Percentiles rank a stretch among this genome's conserved stretches.
These are phyloP conservation scores for Paracanthobrama guichenoti DNA, from an alignment of 2,113 vertebrate species.

Conservation along the genomic window DNA sequence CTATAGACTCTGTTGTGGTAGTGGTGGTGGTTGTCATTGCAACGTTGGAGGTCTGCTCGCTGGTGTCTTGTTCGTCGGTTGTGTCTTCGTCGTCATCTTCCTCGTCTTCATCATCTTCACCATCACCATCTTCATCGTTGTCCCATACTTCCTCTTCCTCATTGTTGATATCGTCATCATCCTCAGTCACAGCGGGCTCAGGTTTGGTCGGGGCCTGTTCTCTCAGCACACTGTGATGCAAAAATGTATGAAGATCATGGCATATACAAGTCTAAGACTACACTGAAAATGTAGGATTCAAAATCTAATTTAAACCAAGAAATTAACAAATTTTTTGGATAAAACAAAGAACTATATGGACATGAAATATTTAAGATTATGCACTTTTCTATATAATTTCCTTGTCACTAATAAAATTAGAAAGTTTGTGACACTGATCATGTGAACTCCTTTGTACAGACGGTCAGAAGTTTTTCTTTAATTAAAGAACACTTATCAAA, in stretches of 20 bases:
- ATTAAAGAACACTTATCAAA: neutral
- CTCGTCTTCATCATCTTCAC: slow-evolving; percentile 77
- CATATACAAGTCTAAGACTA: neutral
- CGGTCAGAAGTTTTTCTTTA: no score
- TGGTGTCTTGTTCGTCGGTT: slow-evolving; percentile 82
- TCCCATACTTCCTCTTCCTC: slow-evolving; percentile 77
- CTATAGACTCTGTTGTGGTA: slow-evolving; percentile 93
- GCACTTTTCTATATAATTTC: neutral
- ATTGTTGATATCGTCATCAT: slow-evolving; percentile 61
- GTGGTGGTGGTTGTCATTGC: slow-evolving; percentile 96
- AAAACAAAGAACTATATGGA: neutral
- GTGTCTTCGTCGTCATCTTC: slow-evolving; percentile 81
- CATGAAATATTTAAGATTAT: neutral
- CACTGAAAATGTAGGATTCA: neutral
- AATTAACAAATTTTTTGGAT: neutral
- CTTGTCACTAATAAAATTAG: neutral
- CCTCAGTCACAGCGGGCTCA: slow-evolving; percentile 65
- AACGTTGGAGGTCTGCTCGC: slow-evolving; percentile 83
- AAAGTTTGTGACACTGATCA: neutral
- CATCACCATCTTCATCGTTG: slow-evolving; percentile 78
- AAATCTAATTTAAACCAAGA: neutral
- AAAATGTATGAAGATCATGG: slow-evolving; percentile 69
- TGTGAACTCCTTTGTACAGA: neutral
- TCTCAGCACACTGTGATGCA: slow-evolving; percentile 59
- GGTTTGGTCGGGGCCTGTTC: slow-evolving; percentile 41